Percentiles rank a stretch among this genome's conserved stretches.
Evolutionary conservation across 2,888 invertebrate species (phyloP).

Genomic region (Tenthredo mesomela): DNA sequence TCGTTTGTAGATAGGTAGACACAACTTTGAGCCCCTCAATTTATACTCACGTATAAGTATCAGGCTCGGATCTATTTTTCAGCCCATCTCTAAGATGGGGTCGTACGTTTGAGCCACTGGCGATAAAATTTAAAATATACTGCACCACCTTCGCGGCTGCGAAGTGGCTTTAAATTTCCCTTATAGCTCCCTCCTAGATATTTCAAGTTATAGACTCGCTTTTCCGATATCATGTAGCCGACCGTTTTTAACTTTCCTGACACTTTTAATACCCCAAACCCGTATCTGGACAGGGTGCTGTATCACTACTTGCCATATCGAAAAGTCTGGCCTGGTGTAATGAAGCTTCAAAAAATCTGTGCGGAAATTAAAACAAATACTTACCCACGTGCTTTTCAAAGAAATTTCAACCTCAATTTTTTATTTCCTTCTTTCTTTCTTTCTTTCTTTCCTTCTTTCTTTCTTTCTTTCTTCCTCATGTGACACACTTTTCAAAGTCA

Average conservation of each 20-base stretch:
- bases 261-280: constrained; percentile 37
- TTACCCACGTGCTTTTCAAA: neutral
- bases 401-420: neutral
- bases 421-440: neutral
- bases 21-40: neutral
- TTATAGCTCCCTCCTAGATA: constrained; percentile 66
- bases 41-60: neutral
- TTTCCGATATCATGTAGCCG: constrained; percentile 56
- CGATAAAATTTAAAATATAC: constrained; percentile 71
- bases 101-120: constrained; percentile 57
- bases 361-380: neutral
- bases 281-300: neutral
- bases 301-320: constrained; percentile 16
- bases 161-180: constrained; percentile 70
- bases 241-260: constrained; percentile 62
- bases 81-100: constrained; percentile 50
- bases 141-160: constrained; percentile 63
- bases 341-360: neutral
- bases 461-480: too few relatives aligned
- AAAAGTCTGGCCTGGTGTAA: neutral
- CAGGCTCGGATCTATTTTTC: constrained; percentile 60
- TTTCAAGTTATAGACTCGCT: constrained; percentile 67
- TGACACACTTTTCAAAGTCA: neutral
- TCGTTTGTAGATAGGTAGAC: neutral
- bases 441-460: too few relatives aligned